A percentile compares a stretch with the other conserved stretches of the same genome.
These are phyloP conservation scores for Muscicapa striata DNA, from an alignment of 2,797 vertebrate species.

Conservation along the genomic window DNA sequence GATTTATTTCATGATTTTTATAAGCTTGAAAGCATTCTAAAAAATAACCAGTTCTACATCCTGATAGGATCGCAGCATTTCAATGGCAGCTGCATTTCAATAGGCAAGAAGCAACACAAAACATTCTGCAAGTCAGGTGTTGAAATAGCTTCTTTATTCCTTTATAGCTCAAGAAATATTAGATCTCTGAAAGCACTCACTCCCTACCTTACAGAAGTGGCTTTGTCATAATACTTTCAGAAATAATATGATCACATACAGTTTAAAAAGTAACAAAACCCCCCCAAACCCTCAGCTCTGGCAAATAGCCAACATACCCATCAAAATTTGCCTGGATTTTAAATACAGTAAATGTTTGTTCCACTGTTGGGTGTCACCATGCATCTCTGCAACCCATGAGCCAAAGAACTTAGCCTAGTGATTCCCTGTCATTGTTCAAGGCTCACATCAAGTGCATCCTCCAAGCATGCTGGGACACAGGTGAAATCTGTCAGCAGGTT, in stretches of 20 bases:
- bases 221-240: not conserved
- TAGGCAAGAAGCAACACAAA: constrained; percentile 26
- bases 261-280: not conserved
- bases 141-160: constrained; percentile 53
- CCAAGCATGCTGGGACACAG: not conserved
- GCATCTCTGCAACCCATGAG: not conserved
- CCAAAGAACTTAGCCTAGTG: not conserved
- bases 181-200: constrained; percentile 27
- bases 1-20: constrained; percentile 35
- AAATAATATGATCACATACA: not conserved
- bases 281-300: not conserved
- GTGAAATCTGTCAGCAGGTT: constrained; percentile 7
- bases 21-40: constrained; percentile 17
- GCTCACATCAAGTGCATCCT: not conserved
- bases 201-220: not conserved
- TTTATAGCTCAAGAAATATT: constrained; percentile 15
- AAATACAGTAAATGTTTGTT: not conserved
- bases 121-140: constrained; percentile 33
- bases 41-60: not conserved
- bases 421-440: not conserved
- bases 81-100: constrained; percentile 40
- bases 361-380: not conserved
- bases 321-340: not conserved
- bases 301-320: not conserved
- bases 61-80: not conserved